phyloP scores from a whole-genome alignment of 2,888 invertebrate species.

The Nebria brevicollis region DNA sequence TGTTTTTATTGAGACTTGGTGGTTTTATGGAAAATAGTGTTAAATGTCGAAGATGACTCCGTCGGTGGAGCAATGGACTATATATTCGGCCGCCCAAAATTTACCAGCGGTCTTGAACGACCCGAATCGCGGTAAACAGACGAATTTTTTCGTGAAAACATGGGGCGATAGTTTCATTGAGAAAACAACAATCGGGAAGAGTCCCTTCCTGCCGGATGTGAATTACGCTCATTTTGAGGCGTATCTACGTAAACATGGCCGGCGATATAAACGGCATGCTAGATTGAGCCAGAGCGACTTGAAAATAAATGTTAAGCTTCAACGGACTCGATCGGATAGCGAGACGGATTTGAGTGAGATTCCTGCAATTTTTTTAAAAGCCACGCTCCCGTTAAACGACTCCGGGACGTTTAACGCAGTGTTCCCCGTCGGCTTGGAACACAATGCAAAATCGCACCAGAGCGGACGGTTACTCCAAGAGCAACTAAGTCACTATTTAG shows the following conservation, averaged over 20 bases:
- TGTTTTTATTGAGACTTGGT: constrained; percentile 11
- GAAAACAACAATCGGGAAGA: constrained; percentile 78
- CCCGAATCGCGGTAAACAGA: constrained; percentile 89
- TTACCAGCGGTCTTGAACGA: constrained; percentile 96
- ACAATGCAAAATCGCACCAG: constrained; percentile 57
- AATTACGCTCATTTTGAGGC: constrained; percentile 85
- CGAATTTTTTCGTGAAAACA: constrained; percentile 94
- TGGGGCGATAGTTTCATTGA: constrained; percentile 98
- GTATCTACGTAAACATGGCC: constrained; percentile 83
- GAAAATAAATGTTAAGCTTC: constrained; percentile 30
- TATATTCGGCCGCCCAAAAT: constrained; percentile 92
- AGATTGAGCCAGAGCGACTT: constrained; percentile 34
- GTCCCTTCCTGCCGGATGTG: constrained; percentile 85
- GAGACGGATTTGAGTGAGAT: constrained; percentile 73
- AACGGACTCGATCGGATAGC: constrained; percentile 51
- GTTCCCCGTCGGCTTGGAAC: constrained; percentile 71
- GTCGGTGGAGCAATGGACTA: constrained; percentile 76
- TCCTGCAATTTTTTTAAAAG: constrained; percentile 86
- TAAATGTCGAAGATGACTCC: constrained; percentile 54
- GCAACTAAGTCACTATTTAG: constrained; percentile 92
- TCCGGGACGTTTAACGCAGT: constrained; percentile 85
- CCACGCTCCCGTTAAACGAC: constrained; percentile 81
- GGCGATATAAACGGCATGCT: constrained; percentile 71
- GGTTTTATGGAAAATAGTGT: not conserved
- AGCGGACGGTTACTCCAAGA: constrained; percentile 82